phyloP scores from a whole-genome alignment of 2,888 invertebrate species.

The Busseola fusca region DNA sequence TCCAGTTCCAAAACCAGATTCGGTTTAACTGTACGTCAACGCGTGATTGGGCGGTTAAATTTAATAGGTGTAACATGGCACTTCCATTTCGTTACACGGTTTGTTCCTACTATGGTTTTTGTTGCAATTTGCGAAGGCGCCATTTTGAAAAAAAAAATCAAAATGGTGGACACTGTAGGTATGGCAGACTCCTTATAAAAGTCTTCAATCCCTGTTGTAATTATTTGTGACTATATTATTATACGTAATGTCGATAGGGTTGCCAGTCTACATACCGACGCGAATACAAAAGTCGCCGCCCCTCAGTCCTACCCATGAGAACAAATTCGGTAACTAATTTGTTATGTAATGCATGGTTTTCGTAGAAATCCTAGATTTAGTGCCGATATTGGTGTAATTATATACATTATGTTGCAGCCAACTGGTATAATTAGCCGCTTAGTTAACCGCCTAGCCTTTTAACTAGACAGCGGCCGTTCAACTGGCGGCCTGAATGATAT shows the following conservation, averaged over 20 bases:
- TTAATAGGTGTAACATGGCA: not conserved
- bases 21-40: not conserved
- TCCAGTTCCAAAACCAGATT: not conserved
- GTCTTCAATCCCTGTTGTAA: not conserved
- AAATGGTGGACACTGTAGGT: not conserved
- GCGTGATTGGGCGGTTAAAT: not conserved
- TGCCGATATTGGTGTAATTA: conserved; percentile 1
- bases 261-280: conserved; percentile 83
- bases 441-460: too few species aligned
- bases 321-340: conserved; percentile 80
- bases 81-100: not conserved
- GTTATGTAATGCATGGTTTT: conserved; percentile 50
- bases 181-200: not conserved
- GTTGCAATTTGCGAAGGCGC: not conserved
- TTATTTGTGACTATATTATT: not conserved
- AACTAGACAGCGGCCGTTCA: too few species aligned
- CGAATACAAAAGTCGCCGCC: conserved; percentile 83
- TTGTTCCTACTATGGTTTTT: not conserved
- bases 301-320: conserved; percentile 79
- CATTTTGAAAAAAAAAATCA: not conserved
- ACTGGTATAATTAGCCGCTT: too few species aligned
- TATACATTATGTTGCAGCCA: too few species aligned
- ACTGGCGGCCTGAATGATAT: too few species aligned
- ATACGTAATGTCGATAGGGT: conserved; percentile 68
- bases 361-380: conserved; percentile 37